Evolutionary conservation across 2,113 vertebrate genomes (phyloP).

Genomic region (Psammodynastes pulverulentus): DNA sequence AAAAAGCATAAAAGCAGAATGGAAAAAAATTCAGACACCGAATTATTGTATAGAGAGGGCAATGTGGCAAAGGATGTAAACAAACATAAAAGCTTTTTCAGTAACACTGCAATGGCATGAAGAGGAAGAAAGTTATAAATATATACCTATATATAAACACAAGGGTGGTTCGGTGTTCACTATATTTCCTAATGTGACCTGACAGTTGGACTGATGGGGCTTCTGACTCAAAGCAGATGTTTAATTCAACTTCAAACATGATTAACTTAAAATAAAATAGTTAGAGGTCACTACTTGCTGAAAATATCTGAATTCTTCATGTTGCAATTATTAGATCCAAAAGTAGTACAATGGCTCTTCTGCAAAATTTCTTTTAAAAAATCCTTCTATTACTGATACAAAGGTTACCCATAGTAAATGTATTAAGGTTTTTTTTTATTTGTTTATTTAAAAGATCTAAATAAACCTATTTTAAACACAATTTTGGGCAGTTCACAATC

Average conservation of each 20-base stretch:
- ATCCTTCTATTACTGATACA: neutral
- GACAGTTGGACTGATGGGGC: conserved; percentile 30
- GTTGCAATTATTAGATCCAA: neutral
- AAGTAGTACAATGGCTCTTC: neutral
- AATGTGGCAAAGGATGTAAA: neutral
- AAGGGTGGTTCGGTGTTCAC: conserved; percentile 7
- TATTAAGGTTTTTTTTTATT: neutral
- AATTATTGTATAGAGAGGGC: neutral
- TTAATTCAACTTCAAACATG: conserved; percentile 40
- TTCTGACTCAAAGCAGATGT: conserved; percentile 40
- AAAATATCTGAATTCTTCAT: neutral
- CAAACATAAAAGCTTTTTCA: conserved; percentile 18
- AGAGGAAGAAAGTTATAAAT: conserved; percentile 35
- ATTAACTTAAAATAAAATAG: conserved; percentile 46
- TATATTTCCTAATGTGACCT: conserved; percentile 14
- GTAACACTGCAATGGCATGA: neutral
- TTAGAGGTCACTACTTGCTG: neutral
- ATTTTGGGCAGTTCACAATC: neutral
- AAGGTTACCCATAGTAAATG: neutral
- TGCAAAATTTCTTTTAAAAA: neutral
- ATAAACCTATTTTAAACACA: neutral
- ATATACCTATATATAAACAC: neutral
- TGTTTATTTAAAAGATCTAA: neutral
- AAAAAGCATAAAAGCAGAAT: neutral
- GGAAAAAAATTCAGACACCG: neutral